Base-by-base conservation (phyloP, 64 coral and sea anemone genomes). In the Pachyseris speciosa region DNA sequence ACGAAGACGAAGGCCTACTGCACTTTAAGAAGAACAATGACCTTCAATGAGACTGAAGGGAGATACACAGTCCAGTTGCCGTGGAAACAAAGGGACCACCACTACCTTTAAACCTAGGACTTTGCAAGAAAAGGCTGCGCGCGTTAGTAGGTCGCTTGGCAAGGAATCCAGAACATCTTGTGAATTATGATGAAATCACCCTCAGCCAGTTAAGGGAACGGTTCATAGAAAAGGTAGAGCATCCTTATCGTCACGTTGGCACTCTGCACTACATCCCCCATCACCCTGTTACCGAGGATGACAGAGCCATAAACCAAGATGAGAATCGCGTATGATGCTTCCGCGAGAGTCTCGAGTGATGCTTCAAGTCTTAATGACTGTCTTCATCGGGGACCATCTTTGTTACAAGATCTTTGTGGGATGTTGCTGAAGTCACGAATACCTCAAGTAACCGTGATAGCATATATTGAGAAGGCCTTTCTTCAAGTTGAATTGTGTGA, bases 231-330 rank as follows among this genome's bases (percentile, higher is more conserved):
- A 19, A 78, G 38, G 87, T 89, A 2, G 0, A 78, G 12, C 37
- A 50, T 20, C 53, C 57, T 24, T 17, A 11, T 20, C 26, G 22
- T 44, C 41, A 83, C 40, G 28, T 55, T 69, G n/a, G n/a, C n/a
- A n/a, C n/a, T n/a, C n/a, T n/a, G n/a, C n/a, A n/a, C n/a, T n/a
- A n/a, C n/a, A n/a, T 83, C 37, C 63, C 88, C 1, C 78, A 91
- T 29, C 81, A 83, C 37, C 76, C 88, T 24, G 64, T 90, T 4
- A 80, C 80, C 31, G 80, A 90, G 80, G 61, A 90, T 3, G 37
- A 72, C 12, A 81, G 75, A 38, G 8, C 60, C 1, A 83, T 75
- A 9, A 91, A 74, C 24, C 60, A 85, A 45, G 90, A 92, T 45
- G 80, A n/a, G n/a, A n/a, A n/a, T n/a, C n/a, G n/a, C n/a, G n/a